Conservation (phyloP, 2,888 invertebrate species). For the Hartigia nigra region DNA sequence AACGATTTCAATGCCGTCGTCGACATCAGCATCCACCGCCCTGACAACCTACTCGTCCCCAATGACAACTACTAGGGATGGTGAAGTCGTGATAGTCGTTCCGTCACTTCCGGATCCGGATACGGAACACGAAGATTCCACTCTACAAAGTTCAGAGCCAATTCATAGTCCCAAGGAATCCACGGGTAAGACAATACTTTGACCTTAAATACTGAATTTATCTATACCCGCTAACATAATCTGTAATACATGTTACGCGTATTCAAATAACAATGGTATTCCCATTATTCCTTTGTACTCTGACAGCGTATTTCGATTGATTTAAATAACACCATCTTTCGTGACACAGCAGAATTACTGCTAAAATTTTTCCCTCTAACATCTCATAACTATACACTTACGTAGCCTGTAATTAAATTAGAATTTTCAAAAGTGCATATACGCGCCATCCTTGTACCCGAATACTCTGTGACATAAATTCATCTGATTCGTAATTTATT, state of each 20-base stretch:
- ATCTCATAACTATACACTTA: background rate
- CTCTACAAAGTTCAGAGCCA: conserved; percentile 32
- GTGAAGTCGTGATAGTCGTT: conserved; percentile 69
- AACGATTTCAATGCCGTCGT: conserved; percentile 13
- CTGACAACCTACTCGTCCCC: conserved; percentile 14
- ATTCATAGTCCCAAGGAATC: conserved; percentile 43
- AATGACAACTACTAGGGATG: conserved; percentile 55
- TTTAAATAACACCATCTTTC: background rate
- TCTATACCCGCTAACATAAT: background rate
- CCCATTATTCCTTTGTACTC: background rate
- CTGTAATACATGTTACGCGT: background rate
- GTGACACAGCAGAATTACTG: background rate
- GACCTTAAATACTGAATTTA: background rate
- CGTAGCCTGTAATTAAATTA: background rate
- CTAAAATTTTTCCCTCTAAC: background rate
- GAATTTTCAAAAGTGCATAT: background rate
- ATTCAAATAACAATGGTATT: background rate
- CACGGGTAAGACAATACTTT: conserved; percentile 36
- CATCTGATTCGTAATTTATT: background rate
- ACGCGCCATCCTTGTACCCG: background rate
- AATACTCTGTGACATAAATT: background rate
- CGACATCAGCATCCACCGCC: conserved; percentile 21
- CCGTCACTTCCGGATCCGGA: conserved; percentile 64
- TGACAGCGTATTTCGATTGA: background rate
- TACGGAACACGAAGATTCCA: conserved; percentile 32